These are phyloP conservation scores for Polietes domitor DNA, from an alignment of 2,888 invertebrate species.

Conservation along the genomic window DNA sequence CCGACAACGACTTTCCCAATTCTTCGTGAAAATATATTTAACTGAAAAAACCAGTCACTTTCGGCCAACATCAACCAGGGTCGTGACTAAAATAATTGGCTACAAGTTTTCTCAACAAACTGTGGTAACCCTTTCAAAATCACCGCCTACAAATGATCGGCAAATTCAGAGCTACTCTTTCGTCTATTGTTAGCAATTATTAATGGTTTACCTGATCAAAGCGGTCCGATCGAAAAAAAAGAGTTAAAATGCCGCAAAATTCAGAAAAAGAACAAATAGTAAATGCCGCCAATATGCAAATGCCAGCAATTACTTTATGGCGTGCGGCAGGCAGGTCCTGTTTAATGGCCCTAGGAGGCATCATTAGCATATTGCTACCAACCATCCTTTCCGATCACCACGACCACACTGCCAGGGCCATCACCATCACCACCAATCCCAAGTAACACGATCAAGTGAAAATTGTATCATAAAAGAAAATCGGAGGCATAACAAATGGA, in stretches of 20 bases:
- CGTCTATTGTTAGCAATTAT: conserved; percentile 44
- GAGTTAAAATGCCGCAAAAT: conserved; percentile 37
- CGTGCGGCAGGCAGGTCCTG: background rate
- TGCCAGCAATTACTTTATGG: conserved; percentile 31
- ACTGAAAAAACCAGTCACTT: background rate
- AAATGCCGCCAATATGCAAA: conserved; percentile 22
- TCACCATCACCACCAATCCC: background rate
- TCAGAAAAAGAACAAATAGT: background rate
- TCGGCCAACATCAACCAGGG: conserved; percentile 1
- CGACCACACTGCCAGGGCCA: background rate
- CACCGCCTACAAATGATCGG: background rate
- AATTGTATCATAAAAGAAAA: conserved; percentile 54
- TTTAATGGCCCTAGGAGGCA: background rate
- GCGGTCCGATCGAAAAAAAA: background rate
- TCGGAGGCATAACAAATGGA: conserved; percentile 40
- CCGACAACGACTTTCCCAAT: too few species aligned
- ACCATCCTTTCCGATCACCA: background rate
- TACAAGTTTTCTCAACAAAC: conserved; percentile 16
- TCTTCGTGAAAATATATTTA: too few species aligned
- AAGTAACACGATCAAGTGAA: conserved; percentile 32
- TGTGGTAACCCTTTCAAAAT: background rate
- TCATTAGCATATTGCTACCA: conserved; percentile 61
- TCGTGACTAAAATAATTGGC: background rate
- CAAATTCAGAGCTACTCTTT: conserved; percentile 26
- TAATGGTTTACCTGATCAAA: conserved; percentile 58